Evolutionary conservation across 2,888 invertebrate species (phyloP).

Genomic region (Pheosia tremula): DNA sequence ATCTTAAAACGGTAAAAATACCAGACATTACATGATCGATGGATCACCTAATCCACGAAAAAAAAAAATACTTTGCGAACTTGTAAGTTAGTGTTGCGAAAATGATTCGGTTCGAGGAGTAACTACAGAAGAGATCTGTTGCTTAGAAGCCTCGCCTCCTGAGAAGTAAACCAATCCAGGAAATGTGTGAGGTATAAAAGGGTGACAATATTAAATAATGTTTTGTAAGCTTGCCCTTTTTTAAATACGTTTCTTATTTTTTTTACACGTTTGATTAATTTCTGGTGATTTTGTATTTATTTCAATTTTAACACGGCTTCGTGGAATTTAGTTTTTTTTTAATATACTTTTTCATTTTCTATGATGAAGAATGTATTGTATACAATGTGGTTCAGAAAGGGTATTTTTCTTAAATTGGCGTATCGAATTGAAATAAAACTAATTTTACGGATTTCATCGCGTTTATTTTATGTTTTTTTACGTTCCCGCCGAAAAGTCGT

Average conservation of each 20-base stretch:
- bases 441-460: no score
- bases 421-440: no score
- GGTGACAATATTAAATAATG: neutral
- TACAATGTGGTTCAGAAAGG: no score
- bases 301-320: no score
- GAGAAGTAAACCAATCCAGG: slow-evolving; percentile 4
- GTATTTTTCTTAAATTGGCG: no score
- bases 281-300: no score
- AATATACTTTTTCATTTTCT: no score
- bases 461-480: no score
- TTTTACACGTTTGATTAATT: no score
- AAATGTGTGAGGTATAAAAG: slow-evolving; percentile 1
- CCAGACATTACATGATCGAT: slow-evolving; percentile 1
- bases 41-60: neutral
- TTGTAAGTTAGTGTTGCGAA: neutral
- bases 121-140: slow-evolving; percentile 2
- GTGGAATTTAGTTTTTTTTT: no score
- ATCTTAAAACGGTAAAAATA: neutral
- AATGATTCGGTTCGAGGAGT: slow-evolving; percentile 3
- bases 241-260: neutral
- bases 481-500: no score
- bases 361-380: no score
- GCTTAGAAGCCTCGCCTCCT: neutral
- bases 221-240: neutral
- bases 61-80: neutral